Conservation (phyloP, 2,888 invertebrate genomes). For the Electrophaes corylata region DNA sequence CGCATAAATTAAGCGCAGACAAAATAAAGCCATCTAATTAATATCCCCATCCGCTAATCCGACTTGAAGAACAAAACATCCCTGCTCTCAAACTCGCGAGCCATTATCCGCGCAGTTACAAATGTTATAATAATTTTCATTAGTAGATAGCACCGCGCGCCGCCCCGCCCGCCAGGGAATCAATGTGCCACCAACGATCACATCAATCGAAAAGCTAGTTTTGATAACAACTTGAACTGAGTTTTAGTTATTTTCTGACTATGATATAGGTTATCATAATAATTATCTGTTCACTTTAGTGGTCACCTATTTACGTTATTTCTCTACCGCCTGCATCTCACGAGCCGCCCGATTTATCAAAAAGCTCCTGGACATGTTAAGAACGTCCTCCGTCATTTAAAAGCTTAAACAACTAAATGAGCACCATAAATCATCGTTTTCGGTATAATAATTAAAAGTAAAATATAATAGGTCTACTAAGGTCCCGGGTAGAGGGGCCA, state of each 20-base stretch:
- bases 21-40: constrained; percentile 40
- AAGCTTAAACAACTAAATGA: constrained; percentile 23
- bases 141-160: too few species aligned
- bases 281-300: too few species aligned
- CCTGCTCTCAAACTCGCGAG: constrained; percentile 12
- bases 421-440: constrained; percentile 18
- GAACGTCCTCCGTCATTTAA: constrained; percentile 20
- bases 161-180: too few species aligned
- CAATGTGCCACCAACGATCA: too few species aligned
- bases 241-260: too few species aligned
- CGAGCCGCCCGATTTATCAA: too few species aligned
- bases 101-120: not conserved
- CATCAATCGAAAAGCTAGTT: too few species aligned
- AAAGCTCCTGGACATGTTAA: constrained; percentile 1
- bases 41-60: constrained; percentile 36
- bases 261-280: too few species aligned
- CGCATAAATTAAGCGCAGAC: constrained; percentile 38
- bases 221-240: too few species aligned
- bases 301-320: too few species aligned
- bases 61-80: constrained; percentile 32
- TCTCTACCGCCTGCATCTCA: too few species aligned
- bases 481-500: too few species aligned
- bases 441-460: constrained; percentile 22
- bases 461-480: constrained; percentile 8
- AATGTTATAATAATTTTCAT: not conserved